A percentile compares a stretch with the other conserved stretches of the same genome.
phyloP scores from a whole-genome alignment of 1,140 invertebrate genomes.

The Myzus persicae region DNA sequence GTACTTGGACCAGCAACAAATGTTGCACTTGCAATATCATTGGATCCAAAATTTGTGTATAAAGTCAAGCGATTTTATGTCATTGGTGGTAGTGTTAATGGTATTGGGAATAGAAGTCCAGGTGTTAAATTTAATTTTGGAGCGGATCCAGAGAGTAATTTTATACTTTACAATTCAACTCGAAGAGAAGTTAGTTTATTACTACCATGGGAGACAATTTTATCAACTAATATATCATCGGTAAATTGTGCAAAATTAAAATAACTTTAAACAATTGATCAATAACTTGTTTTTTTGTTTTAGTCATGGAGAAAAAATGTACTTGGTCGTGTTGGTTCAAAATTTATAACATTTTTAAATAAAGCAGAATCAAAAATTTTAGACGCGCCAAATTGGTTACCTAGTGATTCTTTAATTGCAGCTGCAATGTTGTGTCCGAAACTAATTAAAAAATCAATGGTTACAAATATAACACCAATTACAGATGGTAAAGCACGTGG shows the following conservation, averaged over 20 bases:
- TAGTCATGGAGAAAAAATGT: conserved; percentile 3
- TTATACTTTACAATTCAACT: conserved; percentile 3
- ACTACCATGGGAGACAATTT: not conserved
- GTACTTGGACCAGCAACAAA: not conserved
- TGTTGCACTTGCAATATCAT: not conserved
- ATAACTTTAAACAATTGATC: not conserved
- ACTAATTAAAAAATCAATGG: not conserved
- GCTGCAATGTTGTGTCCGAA: not conserved
- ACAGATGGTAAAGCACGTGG: not conserved
- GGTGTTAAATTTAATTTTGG: conserved; percentile 16
- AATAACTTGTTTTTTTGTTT: not conserved
- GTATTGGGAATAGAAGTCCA: not conserved
- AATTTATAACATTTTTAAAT: not conserved
- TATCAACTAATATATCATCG: conserved; percentile 1
- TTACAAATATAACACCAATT: not conserved
- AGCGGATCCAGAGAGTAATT: not conserved
- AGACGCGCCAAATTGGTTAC: not conserved
- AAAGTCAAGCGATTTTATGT: not conserved
- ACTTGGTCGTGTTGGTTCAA: not conserved
- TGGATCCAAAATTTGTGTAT: not conserved
- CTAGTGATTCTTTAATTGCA: not conserved
- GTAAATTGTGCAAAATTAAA: not conserved
- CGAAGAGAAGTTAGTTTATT: not conserved
- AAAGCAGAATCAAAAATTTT: not conserved
- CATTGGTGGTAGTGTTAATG: not conserved